Conservation (phyloP, 1,140 invertebrate species). For the Megathymus violae region DNA sequence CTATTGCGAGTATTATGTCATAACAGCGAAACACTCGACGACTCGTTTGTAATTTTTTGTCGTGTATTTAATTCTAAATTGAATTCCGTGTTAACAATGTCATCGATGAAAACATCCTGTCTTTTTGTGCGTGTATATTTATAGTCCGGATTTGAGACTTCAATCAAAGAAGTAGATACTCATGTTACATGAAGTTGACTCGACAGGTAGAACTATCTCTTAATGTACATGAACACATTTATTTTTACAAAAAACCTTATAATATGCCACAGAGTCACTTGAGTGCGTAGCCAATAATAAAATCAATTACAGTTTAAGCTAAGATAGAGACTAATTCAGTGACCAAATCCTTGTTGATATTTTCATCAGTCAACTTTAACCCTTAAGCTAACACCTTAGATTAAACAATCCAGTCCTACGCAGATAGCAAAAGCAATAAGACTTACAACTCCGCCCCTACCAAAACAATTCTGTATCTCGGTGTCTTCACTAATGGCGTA, state of each 20-base stretch:
- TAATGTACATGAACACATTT: not conserved
- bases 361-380: slow-evolving; percentile 34
- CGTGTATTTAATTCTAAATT: slow-evolving; percentile 71
- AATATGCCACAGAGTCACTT: too few relatives aligned
- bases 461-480: slow-evolving; percentile 81
- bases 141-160: slow-evolving; percentile 52
- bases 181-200: slow-evolving; percentile 33
- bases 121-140: slow-evolving; percentile 65
- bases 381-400: slow-evolving; percentile 63
- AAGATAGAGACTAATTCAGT: slow-evolving; percentile 16
- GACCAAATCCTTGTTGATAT: slow-evolving; percentile 36
- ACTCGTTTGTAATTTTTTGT: slow-evolving; percentile 67
- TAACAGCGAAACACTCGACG: slow-evolving; percentile 75
- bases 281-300: too few relatives aligned
- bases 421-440: slow-evolving; percentile 80
- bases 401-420: slow-evolving; percentile 76
- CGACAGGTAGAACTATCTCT: slow-evolving; percentile 31
- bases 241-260: too few relatives aligned
- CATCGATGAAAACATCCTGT: slow-evolving; percentile 71
- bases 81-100: slow-evolving; percentile 79
- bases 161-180: slow-evolving; percentile 42
- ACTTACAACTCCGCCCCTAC: slow-evolving; percentile 79
- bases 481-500: slow-evolving; percentile 82
- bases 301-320: not conserved
- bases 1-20: slow-evolving; percentile 81